Base-by-base conservation (phyloP, 2,888 invertebrate species). In the Megalurothrips usitatus region DNA sequence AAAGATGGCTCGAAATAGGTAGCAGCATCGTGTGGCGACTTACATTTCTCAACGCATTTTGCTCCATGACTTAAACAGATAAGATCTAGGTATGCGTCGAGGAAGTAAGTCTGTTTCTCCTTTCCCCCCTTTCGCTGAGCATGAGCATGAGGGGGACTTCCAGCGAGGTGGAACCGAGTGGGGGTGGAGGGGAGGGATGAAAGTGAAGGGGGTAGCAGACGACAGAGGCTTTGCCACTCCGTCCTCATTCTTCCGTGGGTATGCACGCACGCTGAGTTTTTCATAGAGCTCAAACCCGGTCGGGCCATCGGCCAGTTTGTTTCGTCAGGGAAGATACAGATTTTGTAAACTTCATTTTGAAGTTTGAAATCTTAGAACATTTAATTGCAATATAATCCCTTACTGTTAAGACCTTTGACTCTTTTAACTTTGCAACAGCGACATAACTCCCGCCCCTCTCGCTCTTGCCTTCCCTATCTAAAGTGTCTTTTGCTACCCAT, bases 11-110 rank as follows among this genome's bases (percentile, higher is more conserved):
- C 26, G 26, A 26, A 75, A 75, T 26, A 10, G 12, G 26, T 26
- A 6, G 11, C 23, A 23, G 11, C 8, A 10, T 26, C 1, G 23
- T 26, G 26, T 12, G 12, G 68, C 12, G 1, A 26, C 68, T 75
- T 26, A 75, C 68, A 75, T 75, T 75, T 75, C 68, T 75, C 68
- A 75, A 75, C 26, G 68, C 68, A 75, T 75, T 75, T 75, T 75
- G 68, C 23, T 75, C 68, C 68, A 75, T 75, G 68, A 75, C 68
- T 75, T 75, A 75, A 75, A 75, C 26, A 75, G 68, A 75, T 75
- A 75, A 75, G 68, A 75, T 75, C 68, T 75, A 23, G 68, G 68
- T 75, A 75, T 75, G 68, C 68, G 68, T 75, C 68, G 23, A 75
- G 68, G 68, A 75, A 75, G 68, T 75, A 12, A 23, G 68, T 23